phyloP scores from a whole-genome alignment of 2,888 invertebrate species.

The Latrodectus hesperus region DNA sequence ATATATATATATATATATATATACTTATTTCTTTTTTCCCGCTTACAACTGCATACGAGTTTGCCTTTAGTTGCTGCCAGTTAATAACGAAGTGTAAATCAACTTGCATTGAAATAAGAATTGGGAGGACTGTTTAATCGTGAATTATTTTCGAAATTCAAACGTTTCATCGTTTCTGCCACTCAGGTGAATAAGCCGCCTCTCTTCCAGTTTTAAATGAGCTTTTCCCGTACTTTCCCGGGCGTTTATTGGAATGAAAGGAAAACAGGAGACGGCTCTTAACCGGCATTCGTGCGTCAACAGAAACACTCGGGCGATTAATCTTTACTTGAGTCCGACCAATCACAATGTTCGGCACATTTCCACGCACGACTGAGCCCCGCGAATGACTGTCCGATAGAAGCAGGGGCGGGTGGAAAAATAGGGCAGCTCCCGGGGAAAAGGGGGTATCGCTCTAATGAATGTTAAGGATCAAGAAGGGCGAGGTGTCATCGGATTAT shows the following conservation, averaged over 20 bases:
- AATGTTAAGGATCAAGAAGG: constrained; percentile 64
- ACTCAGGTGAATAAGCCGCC: no score
- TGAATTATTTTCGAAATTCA: no score
- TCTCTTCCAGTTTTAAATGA: no score
- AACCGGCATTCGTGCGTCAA: not conserved
- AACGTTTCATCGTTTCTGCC: no score
- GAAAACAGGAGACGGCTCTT: not conserved
- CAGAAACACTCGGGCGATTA: constrained; percentile 30
- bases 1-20: no score
- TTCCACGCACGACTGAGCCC: not conserved
- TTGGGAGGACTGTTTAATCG: no score
- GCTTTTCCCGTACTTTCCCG: no score
- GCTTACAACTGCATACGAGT: no score
- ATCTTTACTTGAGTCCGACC: constrained; percentile 34
- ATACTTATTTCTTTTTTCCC: no score
- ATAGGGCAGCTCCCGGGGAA: constrained; percentile 1
- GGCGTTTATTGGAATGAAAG: not conserved
- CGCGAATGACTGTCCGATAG: constrained; percentile 12
- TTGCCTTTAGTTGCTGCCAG: no score
- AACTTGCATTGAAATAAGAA: no score
- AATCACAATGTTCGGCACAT: constrained; percentile 29
- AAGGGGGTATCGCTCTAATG: constrained; percentile 61
- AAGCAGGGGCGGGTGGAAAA: constrained; percentile 14
- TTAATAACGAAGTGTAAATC: no score
- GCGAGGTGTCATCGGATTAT: constrained; percentile 61